Evolutionary conservation across 2,797 vertebrate genomes (phyloP).

Genomic region (Orestias chungarensis): DNA sequence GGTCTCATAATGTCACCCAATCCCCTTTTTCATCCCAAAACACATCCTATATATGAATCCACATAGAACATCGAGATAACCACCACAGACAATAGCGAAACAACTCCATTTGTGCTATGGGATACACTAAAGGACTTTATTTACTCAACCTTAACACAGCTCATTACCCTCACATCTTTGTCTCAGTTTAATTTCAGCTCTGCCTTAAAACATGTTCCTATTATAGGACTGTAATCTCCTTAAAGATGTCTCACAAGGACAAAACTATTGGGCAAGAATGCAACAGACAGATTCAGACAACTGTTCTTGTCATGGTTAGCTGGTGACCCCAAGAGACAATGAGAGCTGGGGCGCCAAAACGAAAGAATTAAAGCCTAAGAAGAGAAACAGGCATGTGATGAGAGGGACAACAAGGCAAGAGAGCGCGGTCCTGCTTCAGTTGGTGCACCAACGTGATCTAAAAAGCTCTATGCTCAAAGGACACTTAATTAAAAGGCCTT

Average conservation of each 20-base stretch:
- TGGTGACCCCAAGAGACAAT: conserved; percentile 59
- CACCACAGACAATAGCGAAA: conserved; percentile 31
- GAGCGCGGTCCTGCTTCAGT: conserved; percentile 59
- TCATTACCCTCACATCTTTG: conserved; percentile 32
- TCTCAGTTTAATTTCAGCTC: conserved; percentile 11
- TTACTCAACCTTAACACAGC: conserved; percentile 5
- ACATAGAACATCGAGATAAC: conserved; percentile 21
- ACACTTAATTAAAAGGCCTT: conserved; percentile 65
- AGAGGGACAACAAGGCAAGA: conserved; percentile 65
- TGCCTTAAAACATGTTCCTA: conserved; percentile 15
- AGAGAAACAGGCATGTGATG: conserved; percentile 61
- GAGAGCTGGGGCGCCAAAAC: conserved; percentile 32
- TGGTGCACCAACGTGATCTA: conserved; percentile 55
- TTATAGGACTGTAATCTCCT: conserved; percentile 23
- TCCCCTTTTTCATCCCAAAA: conserved; percentile 11
- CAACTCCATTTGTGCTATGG: background rate
- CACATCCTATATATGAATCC: conserved; percentile 12
- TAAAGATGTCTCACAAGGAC: conserved; percentile 13
- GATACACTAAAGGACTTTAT: conserved; percentile 18
- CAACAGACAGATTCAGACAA: conserved; percentile 28
- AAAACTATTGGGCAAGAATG: conserved; percentile 19
- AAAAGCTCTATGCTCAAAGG: conserved; percentile 48
- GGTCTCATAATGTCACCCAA: conserved; percentile 28
- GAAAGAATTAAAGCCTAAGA: conserved; percentile 38
- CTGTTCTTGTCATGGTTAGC: conserved; percentile 53